These are phyloP conservation scores for Spilarctia lutea DNA, from an alignment of 2,888 invertebrate species.

Conservation along the genomic window DNA sequence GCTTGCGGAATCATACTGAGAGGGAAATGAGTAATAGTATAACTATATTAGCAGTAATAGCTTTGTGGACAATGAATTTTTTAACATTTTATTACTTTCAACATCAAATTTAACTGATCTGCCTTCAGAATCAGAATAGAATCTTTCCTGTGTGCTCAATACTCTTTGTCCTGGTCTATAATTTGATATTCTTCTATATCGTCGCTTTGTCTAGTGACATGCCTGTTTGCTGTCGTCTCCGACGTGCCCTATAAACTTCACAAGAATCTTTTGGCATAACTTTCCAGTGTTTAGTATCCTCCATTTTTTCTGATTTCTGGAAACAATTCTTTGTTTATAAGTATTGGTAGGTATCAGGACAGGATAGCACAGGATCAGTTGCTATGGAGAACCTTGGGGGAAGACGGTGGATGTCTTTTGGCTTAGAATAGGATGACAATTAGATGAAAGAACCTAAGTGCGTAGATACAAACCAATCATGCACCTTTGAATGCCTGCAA, in stretches of 20 bases:
- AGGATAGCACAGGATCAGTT: too few relatives aligned
- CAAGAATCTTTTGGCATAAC: slow-evolving; percentile 72
- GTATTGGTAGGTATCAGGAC: neutral
- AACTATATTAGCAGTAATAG: neutral
- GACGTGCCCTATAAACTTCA: slow-evolving; percentile 66
- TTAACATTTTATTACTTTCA: neutral
- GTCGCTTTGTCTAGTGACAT: neutral
- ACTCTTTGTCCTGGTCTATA: neutral
- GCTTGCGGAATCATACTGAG: too few relatives aligned
- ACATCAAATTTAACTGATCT: neutral
- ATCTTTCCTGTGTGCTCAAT: neutral
- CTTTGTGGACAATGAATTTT: neutral
- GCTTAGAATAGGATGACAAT: too few relatives aligned
- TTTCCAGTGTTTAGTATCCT: slow-evolving; percentile 60
- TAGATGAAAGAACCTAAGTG: too few relatives aligned
- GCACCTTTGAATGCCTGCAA: too few relatives aligned
- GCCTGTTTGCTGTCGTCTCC: slow-evolving; percentile 38
- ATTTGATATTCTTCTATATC: neutral
- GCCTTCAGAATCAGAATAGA: too few relatives aligned
- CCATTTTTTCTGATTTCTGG: slow-evolving; percentile 12
- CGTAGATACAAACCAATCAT: too few relatives aligned
- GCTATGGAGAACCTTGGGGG: too few relatives aligned
- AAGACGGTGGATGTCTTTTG: too few relatives aligned
- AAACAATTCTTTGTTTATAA: neutral
- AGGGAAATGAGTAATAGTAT: too few relatives aligned